These are phyloP conservation scores for Yponomeuta malinellus DNA, from an alignment of 2,888 invertebrate genomes.

Conservation along the genomic window DNA sequence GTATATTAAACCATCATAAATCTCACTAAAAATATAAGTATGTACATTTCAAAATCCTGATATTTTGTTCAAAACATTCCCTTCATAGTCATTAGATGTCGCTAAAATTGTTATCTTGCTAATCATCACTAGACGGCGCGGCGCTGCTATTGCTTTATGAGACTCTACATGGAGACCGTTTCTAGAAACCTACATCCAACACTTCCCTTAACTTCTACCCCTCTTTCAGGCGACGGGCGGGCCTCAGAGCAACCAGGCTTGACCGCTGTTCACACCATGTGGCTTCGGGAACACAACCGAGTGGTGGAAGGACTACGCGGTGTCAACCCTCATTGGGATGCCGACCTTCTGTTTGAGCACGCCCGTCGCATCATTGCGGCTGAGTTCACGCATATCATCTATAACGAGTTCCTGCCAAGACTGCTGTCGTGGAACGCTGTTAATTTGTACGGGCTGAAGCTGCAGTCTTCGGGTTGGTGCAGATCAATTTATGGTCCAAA, in stretches of 20 bases:
- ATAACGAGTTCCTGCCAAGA: conserved; percentile 93
- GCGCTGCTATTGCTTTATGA: too few species aligned
- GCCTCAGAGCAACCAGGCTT: conserved; percentile 95
- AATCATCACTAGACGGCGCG: too few species aligned
- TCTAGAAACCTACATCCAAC: too few species aligned
- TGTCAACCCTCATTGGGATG: conserved; percentile 93
- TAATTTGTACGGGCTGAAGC: conserved; percentile 89
- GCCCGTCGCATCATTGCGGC: conserved; percentile 86
- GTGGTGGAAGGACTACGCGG: conserved; percentile 85
- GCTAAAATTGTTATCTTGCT: too few species aligned
- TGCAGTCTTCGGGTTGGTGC: conserved; percentile 79
- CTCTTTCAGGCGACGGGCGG: conserved; percentile 82
- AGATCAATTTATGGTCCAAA: not conserved
- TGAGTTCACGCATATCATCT: conserved; percentile 86
- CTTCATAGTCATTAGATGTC: too few species aligned
- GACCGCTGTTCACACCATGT: conserved; percentile 91
- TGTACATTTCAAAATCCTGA: too few species aligned
- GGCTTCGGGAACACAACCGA: conserved; percentile 93
- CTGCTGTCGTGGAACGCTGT: conserved; percentile 93
- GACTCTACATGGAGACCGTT: too few species aligned
- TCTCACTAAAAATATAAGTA: too few species aligned
- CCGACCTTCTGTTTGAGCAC: conserved; percentile 89
- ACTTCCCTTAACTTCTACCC: not conserved
- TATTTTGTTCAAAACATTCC: too few species aligned
- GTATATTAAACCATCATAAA: too few species aligned